Evolutionary conservation across 2,797 vertebrate genomes (phyloP).

Genomic region (Pseudomugil tenellus): DNA sequence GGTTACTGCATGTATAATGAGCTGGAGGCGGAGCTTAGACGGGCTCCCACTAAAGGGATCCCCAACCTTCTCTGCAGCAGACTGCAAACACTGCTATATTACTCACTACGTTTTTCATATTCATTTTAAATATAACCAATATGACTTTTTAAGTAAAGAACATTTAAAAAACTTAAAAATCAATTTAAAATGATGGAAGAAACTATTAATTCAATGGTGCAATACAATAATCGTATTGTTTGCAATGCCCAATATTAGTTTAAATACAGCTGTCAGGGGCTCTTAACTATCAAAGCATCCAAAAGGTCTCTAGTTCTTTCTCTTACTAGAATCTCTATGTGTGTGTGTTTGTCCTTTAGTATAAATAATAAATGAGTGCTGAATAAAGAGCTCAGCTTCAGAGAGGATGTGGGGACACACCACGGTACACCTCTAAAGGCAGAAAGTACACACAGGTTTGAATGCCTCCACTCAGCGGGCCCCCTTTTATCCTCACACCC

Average conservation of each 20-base stretch:
- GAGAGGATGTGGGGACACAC: constrained; percentile 35
- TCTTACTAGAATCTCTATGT: constrained; percentile 18
- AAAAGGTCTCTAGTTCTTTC: constrained; percentile 50
- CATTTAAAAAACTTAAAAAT: background rate
- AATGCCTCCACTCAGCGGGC: constrained; percentile 54
- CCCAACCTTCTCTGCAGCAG: constrained; percentile 52
- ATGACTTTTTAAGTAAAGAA: background rate
- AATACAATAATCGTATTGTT: background rate
- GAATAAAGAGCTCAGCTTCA: constrained; percentile 43
- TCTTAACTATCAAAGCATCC: constrained; percentile 55
- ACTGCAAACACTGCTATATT: too few relatives aligned
- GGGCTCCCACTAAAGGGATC: constrained; percentile 67
- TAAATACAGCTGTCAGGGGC: background rate
- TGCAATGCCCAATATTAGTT: background rate
- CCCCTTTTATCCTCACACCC: constrained; percentile 38
- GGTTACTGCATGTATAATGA: constrained; percentile 76
- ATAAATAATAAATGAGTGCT: constrained; percentile 69
- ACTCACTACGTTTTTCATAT: background rate
- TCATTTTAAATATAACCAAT: background rate
- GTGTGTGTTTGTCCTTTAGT: constrained; percentile 11
- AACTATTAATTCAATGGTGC: background rate
- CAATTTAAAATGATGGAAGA: background rate
- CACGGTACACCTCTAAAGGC: constrained; percentile 43
- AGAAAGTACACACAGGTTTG: constrained; percentile 57
- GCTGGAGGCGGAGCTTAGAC: constrained; percentile 47